phyloP scores from a whole-genome alignment of 2,113 vertebrate species.

The Strix aluco region DNA sequence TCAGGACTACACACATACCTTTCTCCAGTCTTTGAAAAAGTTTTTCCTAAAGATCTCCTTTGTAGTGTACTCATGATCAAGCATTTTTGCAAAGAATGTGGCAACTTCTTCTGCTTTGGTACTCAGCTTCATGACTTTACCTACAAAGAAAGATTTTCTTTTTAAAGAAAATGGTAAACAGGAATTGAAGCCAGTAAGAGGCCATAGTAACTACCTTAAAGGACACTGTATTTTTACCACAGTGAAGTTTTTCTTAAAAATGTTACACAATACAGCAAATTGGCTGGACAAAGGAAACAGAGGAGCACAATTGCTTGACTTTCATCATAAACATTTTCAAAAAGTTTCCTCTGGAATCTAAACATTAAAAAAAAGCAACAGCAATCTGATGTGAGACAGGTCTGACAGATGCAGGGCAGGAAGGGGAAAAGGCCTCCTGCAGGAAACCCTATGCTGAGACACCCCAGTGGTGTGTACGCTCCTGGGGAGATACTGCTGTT shows the following conservation, averaged over 20 bases:
- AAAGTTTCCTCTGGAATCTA: constrained; percentile 26
- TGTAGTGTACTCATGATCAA: constrained; percentile 97
- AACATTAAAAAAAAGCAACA: not conserved
- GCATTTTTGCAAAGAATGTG: constrained; percentile 97
- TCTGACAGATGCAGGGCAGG: not conserved
- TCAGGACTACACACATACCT: constrained; percentile 73
- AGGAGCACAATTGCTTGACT: not conserved
- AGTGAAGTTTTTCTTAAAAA: not conserved
- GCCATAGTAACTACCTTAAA: not conserved
- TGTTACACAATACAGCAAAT: not conserved
- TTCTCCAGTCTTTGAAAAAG: constrained; percentile 97
- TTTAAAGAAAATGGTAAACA: constrained; percentile 34
- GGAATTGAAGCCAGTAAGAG: not conserved
- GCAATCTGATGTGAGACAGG: not conserved
- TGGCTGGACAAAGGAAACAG: not conserved
- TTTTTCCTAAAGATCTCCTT: constrained; percentile 98
- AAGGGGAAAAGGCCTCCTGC: constrained; percentile 50
- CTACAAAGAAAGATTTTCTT: constrained; percentile 70
- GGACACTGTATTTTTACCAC: not conserved
- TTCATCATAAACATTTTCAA: constrained; percentile 14
- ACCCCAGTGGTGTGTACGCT: not conserved
- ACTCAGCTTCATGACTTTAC: constrained; percentile 91
- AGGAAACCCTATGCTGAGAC: constrained; percentile 29
- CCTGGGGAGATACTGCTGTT: not conserved
- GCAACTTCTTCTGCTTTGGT: constrained; percentile 93